Evolutionary conservation across 2,888 invertebrate genomes (phyloP).

Genomic region (Sclerodermus sp.): DNA sequence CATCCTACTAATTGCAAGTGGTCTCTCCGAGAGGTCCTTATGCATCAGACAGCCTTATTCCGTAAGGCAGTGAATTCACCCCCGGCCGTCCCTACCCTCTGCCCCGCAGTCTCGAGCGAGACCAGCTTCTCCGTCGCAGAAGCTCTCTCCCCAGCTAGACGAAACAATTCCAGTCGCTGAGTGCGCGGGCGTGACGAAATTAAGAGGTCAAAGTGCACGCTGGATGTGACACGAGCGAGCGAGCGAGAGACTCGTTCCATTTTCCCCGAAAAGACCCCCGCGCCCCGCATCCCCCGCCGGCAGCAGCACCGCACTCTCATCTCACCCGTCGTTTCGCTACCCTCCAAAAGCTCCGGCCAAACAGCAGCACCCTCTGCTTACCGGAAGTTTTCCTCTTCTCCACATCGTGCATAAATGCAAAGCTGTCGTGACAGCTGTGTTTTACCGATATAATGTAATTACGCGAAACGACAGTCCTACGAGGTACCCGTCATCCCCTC

Average conservation of each 20-base stretch:
- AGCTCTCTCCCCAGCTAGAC: conserved; percentile 6
- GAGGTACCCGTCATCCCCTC: too few relatives aligned
- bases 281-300: conserved; percentile 5
- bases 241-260: conserved; percentile 21
- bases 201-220: conserved; percentile 26
- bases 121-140: background rate
- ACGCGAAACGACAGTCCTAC: too few relatives aligned
- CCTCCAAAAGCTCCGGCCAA: background rate
- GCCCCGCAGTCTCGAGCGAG: background rate
- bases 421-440: too few relatives aligned
- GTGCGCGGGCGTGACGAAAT: conserved; percentile 27
- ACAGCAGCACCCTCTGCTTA: too few relatives aligned
- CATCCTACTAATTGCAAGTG: background rate
- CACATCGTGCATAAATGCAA: background rate
- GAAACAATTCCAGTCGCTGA: conserved; percentile 22
- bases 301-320: too few relatives aligned
- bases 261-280: conserved; percentile 4
- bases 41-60: too few relatives aligned
- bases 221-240: conserved; percentile 18
- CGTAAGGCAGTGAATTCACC: too few relatives aligned
- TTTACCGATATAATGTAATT: too few relatives aligned
- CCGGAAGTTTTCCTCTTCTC: conserved; percentile 8
- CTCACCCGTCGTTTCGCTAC: conserved; percentile 6
- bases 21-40: too few relatives aligned
- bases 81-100: conserved; percentile 5